These are phyloP conservation scores for Theocolax elegans DNA, from an alignment of 1,140 invertebrate species.

Conservation along the genomic window DNA sequence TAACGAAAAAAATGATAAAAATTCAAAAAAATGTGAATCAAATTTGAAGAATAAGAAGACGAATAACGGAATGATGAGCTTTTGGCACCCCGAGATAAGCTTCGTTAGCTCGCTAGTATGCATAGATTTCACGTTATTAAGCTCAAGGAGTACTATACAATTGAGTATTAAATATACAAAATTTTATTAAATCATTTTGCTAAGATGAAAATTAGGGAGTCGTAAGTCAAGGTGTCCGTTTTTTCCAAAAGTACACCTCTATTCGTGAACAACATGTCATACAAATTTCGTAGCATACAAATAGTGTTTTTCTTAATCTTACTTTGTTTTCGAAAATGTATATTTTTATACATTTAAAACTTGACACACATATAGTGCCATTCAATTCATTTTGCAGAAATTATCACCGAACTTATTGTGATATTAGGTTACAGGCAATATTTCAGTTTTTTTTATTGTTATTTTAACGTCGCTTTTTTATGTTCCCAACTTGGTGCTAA, in stretches of 20 bases:
- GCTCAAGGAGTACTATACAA: conserved; percentile 50
- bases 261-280: neutral
- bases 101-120: conserved; percentile 46
- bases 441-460: no score
- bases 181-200: conserved; percentile 31
- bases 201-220: conserved; percentile 38
- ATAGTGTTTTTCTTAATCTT: conserved; percentile 43
- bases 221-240: no score
- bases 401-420: conserved; percentile 61
- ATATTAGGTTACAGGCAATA: conserved; percentile 64
- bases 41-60: conserved; percentile 21
- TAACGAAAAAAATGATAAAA: conserved; percentile 12
- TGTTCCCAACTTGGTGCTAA: no score
- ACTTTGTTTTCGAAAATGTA: conserved; percentile 47
- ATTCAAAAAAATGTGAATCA: conserved; percentile 27
- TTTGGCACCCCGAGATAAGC: conserved; percentile 35
- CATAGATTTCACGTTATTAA: conserved; percentile 64
- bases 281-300: conserved; percentile 52
- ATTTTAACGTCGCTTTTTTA: no score
- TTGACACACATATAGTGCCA: conserved; percentile 56
- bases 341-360: conserved; percentile 57
- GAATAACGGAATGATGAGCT: conserved; percentile 29
- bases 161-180: conserved; percentile 37
- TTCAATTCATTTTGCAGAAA: conserved; percentile 60
- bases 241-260: no score